These are phyloP conservation scores for Xanthorhoe spadicearia DNA, from an alignment of 2,888 invertebrate species.

Conservation along the genomic window DNA sequence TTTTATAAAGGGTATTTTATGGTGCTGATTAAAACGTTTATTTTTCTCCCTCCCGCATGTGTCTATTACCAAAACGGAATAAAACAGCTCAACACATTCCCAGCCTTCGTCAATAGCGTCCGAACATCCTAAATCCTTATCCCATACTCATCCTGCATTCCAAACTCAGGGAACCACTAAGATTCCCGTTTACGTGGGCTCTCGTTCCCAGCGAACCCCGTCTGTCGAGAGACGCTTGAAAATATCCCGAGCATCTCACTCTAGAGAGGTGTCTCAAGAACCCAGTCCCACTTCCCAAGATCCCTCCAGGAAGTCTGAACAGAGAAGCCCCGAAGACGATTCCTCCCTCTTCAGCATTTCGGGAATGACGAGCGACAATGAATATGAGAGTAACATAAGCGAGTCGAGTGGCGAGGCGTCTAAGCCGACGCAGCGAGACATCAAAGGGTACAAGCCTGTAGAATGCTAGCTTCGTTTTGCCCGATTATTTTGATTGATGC, in stretches of 20 bases:
- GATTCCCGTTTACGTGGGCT: slow-evolving; percentile 89
- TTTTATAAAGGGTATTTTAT: slow-evolving; percentile 33
- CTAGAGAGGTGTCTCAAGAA: slow-evolving; percentile 75
- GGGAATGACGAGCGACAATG: slow-evolving; percentile 85
- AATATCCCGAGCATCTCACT: slow-evolving; percentile 65
- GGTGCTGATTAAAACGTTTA: slow-evolving; percentile 50
- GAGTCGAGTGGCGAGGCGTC: slow-evolving; percentile 81
- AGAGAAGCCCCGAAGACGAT: slow-evolving; percentile 83
- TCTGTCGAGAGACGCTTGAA: slow-evolving; percentile 73
- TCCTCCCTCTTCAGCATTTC: slow-evolving; percentile 84
- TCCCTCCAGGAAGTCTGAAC: slow-evolving; percentile 79
- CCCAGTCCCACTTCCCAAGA: slow-evolving; percentile 80
- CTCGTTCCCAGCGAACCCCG: slow-evolving; percentile 84
- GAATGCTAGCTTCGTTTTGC: slow-evolving; percentile 78
- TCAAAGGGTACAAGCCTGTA: slow-evolving; percentile 82
- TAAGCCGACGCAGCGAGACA: slow-evolving; percentile 77
- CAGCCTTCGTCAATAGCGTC: slow-evolving; percentile 82
- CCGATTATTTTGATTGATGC: slow-evolving; percentile 72
- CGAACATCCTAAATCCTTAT: slow-evolving; percentile 77
- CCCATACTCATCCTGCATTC: slow-evolving; percentile 83
- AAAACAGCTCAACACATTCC: slow-evolving; percentile 81
- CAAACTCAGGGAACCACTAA: slow-evolving; percentile 88
- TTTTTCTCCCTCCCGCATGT: slow-evolving; percentile 79
- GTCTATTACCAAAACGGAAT: slow-evolving; percentile 71
- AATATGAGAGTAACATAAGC: slow-evolving; percentile 83